Evolutionary conservation across 2,797 vertebrate genomes (phyloP).

Genomic region (Cryptoprocta ferox): DNA sequence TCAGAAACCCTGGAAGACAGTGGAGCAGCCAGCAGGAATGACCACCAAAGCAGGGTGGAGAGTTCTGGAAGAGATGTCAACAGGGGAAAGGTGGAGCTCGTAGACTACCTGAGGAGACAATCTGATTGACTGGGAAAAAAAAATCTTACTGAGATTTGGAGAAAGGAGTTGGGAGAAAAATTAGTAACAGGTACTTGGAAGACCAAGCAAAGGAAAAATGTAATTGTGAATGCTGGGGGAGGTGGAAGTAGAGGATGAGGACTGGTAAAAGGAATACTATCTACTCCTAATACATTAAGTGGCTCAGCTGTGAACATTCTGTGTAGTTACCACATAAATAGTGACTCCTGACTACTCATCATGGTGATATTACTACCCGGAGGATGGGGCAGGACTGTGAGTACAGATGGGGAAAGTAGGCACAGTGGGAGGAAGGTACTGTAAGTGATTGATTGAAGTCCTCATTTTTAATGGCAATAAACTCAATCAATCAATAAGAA

Average conservation of each 20-base stretch:
- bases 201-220: background rate
- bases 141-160: background rate
- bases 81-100: background rate
- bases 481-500: background rate
- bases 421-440: accelerated
- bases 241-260: background rate
- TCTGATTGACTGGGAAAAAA: background rate
- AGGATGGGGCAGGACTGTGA: background rate
- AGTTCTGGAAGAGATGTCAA: background rate
- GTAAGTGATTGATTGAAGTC: background rate
- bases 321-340: background rate
- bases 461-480: background rate
- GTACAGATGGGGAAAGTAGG: too few species aligned
- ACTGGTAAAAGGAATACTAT: background rate
- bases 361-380: too few species aligned
- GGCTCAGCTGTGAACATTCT: background rate
- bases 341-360: background rate
- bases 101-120: background rate
- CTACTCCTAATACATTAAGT: background rate
- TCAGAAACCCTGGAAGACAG: background rate
- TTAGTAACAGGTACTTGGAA: background rate
- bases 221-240: background rate
- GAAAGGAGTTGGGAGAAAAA: background rate
- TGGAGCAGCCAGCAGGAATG: background rate
- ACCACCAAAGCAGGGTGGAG: background rate